Evolutionary conservation across 1,140 invertebrate genomes (phyloP).

Genomic region (Ptiloglossa arizonensis): DNA sequence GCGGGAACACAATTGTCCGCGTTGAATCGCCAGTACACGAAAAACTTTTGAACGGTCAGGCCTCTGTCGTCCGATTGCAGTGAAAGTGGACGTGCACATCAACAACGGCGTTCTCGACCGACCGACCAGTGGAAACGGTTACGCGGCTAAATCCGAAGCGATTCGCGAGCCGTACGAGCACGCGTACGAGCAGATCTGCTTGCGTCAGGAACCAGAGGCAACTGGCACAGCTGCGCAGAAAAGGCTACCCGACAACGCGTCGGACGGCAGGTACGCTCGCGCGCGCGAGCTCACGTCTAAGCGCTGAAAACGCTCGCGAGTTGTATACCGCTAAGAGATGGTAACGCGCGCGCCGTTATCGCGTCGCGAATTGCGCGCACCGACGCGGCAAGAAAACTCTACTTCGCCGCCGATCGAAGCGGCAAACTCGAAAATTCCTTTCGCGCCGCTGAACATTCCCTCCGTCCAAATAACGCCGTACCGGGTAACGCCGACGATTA

Average conservation of each 20-base stretch:
- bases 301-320: neutral
- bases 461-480: neutral
- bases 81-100: slow-evolving; percentile 81
- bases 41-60: slow-evolving; percentile 46
- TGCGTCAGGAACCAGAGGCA: slow-evolving; percentile 72
- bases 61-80: slow-evolving; percentile 65
- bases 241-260: slow-evolving; percentile 72
- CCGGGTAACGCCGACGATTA: no score
- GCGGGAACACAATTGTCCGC: no score
- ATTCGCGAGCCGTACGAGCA: slow-evolving; percentile 78
- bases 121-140: slow-evolving; percentile 72
- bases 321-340: no score
- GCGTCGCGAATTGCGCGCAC: no score
- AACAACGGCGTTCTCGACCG: slow-evolving; percentile 71
- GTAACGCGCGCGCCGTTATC: no score
- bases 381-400: no score
- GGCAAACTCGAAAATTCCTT: no score
- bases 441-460: no score
- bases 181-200: slow-evolving; percentile 80
- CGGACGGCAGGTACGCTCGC: slow-evolving; percentile 67
- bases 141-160: slow-evolving; percentile 71
- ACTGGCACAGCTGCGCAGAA: slow-evolving; percentile 70
- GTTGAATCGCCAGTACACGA: slow-evolving; percentile 28
- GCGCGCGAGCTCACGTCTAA: no score
- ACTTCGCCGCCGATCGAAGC: no score